Evolutionary conservation across 2,113 vertebrate species (phyloP), one percentile per base, ranked within the genome.

Genomic region (Strix aluco): DNA sequence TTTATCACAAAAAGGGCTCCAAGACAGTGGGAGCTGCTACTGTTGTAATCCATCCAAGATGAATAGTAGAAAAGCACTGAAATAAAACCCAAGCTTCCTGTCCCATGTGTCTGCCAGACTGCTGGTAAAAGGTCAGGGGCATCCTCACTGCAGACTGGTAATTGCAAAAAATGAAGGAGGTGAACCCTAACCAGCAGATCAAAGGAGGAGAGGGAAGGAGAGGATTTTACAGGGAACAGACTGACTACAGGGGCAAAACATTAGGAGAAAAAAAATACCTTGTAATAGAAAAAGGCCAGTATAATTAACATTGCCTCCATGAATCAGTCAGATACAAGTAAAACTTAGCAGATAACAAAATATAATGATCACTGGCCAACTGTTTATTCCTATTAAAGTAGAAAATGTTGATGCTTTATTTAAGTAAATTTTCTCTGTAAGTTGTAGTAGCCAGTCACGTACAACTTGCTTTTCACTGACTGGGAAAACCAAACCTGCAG

Each of bases 61-160:
- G 98, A 91, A 95, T 19, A 15, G 96, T 58, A 96, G 94, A 74
- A 92, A 62, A 94, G 86, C 30, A 42, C 95, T 96, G 96, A 94
- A 97, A 96, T 78, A 83, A 94, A 95, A 94, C 34, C 96, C 96
- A 54, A 83, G 94, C 78, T 98, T 98, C 98, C 98, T 96, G 97
- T 62, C 97, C 98, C 97, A 98, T 98, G 97, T 98, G 98, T 96
- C 94, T 95, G 97, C 98, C 98, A 98, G 98, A 98, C 98, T 84
- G 92, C 75, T 95, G 97, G 90, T 29, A 80, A 97, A 87, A 96
- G 97, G 97, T 98, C 97, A 95, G 95, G 92, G 96, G 40, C 97
- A 97, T 93, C 98, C 97, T 97, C 96, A 96, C 97, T 94, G 91
- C 95, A 90, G 97, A 91, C 97, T 96, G 96, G 95, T 97, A 97